phyloP scores from a whole-genome alignment of 2,797 vertebrate genomes.

The Lophotriccus pileatus region DNA sequence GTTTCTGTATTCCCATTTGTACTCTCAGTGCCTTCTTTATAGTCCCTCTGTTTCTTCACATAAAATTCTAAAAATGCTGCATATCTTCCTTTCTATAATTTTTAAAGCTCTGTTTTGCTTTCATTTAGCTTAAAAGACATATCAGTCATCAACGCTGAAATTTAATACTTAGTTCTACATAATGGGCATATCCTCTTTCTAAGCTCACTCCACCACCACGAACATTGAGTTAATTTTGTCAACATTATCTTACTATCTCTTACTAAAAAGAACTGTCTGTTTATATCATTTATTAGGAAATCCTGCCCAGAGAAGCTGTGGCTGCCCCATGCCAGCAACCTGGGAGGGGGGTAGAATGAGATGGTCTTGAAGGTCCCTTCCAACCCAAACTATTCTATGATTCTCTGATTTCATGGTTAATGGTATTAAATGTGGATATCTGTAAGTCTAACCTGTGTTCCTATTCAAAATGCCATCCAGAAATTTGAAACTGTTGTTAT shows the following conservation, averaged over 20 bases:
- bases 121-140: conserved; percentile 30
- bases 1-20: conserved; percentile 33
- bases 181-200: neutral
- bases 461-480: neutral
- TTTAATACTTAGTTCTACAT: neutral
- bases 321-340: neutral
- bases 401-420: neutral
- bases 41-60: conserved; percentile 19
- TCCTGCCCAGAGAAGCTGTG: neutral
- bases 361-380: neutral
- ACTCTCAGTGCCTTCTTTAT: conserved; percentile 18
- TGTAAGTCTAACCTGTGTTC: neutral
- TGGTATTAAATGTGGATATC: neutral
- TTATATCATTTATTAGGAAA: neutral
- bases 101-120: conserved; percentile 38
- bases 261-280: neutral
- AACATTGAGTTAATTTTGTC: neutral
- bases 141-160: neutral
- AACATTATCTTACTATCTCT: neutral
- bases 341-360: accelerated
- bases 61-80: conserved; percentile 11
- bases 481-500: neutral
- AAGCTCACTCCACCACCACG: neutral
- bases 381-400: neutral
- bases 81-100: conserved; percentile 1